Percentiles rank a stretch among this genome's conserved stretches.
Conservation (phyloP, 2,797 vertebrate species). For the Sebastes taczanowskii region DNA sequence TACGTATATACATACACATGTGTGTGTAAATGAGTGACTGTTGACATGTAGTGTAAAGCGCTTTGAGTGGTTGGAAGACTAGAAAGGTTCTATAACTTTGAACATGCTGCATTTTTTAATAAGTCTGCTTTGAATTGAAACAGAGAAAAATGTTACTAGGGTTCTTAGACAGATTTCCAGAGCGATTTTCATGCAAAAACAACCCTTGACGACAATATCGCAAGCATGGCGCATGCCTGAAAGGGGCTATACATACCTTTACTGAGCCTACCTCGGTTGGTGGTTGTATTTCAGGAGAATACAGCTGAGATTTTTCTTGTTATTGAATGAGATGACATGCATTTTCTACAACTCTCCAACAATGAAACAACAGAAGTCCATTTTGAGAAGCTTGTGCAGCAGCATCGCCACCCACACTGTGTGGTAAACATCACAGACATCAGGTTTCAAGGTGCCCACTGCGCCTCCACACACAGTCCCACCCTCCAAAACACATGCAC, state of each 20-base stretch:
- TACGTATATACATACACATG: neutral
- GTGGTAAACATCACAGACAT: slow-evolving; percentile 21
- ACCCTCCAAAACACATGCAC: slow-evolving; percentile 5
- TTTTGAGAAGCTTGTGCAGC: neutral
- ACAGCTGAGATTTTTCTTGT: neutral
- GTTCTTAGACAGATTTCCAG: neutral
- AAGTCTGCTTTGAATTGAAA: neutral
- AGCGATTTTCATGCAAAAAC: neutral
- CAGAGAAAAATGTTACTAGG: neutral
- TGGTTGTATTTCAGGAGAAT: neutral
- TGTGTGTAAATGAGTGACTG: neutral
- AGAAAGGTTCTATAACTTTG: neutral
- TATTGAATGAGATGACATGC: neutral
- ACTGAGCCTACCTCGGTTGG: neutral
- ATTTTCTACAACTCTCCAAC: neutral
- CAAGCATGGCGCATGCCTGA: neutral
- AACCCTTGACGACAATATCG: neutral
- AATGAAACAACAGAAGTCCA: neutral
- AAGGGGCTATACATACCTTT: neutral
- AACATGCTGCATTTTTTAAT: neutral
- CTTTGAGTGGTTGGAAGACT: no score
- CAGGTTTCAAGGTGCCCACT: slow-evolving; percentile 44
- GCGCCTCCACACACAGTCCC: neutral
- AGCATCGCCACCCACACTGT: slow-evolving; percentile 11
- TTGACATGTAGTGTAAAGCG: no score